These are phyloP conservation scores for Plebejus anna DNA, from an alignment of 2,888 invertebrate genomes.

Conservation along the genomic window DNA sequence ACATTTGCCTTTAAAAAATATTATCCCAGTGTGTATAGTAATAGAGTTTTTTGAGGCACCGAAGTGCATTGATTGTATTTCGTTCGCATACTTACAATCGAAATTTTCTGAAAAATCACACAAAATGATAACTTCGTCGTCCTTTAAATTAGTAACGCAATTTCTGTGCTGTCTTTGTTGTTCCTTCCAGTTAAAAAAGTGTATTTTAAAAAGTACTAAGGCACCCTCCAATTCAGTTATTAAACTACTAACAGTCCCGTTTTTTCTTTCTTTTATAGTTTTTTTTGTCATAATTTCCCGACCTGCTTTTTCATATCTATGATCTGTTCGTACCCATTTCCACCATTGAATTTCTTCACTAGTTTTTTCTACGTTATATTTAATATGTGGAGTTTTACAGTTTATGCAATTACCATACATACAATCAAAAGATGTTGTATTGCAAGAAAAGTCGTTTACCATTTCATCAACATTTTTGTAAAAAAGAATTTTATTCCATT, in stretches of 20 bases:
- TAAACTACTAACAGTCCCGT: conserved; percentile 8
- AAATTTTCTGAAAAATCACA: conserved; percentile 11
- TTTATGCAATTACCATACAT: conserved; percentile 25
- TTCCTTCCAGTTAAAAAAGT: conserved; percentile 18
- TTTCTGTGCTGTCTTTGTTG: conserved; percentile 9
- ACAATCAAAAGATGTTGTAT: conserved; percentile 23
- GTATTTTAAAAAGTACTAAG: conserved; percentile 14
- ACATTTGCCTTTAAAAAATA: background rate
- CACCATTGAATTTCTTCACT: conserved; percentile 16
- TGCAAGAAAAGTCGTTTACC: conserved; percentile 14
- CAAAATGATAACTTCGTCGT: background rate
- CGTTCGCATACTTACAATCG: background rate
- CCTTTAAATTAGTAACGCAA: background rate
- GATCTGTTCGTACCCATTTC: conserved; percentile 1
- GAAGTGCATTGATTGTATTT: conserved; percentile 4
- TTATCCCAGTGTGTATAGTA: conserved; percentile 13
- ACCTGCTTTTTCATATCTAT: conserved; percentile 12
- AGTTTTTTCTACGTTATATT: conserved; percentile 1
- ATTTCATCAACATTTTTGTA: conserved; percentile 24
- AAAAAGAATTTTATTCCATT: conserved; percentile 21
- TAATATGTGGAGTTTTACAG: conserved; percentile 23
- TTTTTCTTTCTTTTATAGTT: conserved; percentile 2
- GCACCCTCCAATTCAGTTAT: conserved; percentile 2
- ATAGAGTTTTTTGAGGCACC: conserved; percentile 14
- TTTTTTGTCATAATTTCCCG: conserved; percentile 8